Evolutionary conservation across 2,113 vertebrate species (phyloP).

Genomic region (Phylloscopus whistleri): DNA sequence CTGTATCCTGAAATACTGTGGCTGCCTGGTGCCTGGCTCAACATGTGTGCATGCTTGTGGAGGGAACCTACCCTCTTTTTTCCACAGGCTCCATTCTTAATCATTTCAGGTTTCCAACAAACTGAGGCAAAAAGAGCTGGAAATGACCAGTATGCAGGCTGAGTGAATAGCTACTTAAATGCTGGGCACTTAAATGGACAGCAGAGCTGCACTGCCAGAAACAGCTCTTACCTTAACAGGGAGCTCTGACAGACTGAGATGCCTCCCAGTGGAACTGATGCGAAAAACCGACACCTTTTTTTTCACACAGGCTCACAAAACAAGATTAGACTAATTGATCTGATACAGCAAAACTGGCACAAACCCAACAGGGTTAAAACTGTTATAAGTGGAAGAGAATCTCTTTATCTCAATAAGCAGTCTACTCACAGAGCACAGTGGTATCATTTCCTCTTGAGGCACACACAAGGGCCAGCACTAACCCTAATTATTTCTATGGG

Average conservation of each 20-base stretch:
- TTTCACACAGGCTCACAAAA: constrained; percentile 1
- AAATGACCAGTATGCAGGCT: neutral
- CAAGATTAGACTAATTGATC: constrained; percentile 45
- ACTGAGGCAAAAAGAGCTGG: neutral
- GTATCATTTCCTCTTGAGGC: constrained; percentile 32
- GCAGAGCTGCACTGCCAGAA: neutral
- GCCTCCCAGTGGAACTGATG: neutral
- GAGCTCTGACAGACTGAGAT: neutral
- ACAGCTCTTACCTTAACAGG: neutral
- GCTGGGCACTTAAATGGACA: neutral
- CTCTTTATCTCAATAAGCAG: constrained; percentile 34
- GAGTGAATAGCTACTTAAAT: neutral
- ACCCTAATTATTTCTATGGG: neutral
- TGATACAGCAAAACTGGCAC: constrained; percentile 40
- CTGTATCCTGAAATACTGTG: neutral
- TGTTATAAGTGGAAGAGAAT: constrained; percentile 2
- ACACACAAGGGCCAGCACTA: neutral
- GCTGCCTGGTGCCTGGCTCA: neutral
- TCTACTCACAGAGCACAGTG: neutral
- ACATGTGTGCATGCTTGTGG: rapidly evolving
- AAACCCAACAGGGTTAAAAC: neutral
- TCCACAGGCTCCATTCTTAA: neutral
- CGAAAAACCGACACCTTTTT: constrained; percentile 24
- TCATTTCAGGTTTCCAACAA: neutral
- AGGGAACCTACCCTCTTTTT: neutral